Conservation (phyloP, 2,888 invertebrate genomes). For the Eledone cirrhosa region DNA sequence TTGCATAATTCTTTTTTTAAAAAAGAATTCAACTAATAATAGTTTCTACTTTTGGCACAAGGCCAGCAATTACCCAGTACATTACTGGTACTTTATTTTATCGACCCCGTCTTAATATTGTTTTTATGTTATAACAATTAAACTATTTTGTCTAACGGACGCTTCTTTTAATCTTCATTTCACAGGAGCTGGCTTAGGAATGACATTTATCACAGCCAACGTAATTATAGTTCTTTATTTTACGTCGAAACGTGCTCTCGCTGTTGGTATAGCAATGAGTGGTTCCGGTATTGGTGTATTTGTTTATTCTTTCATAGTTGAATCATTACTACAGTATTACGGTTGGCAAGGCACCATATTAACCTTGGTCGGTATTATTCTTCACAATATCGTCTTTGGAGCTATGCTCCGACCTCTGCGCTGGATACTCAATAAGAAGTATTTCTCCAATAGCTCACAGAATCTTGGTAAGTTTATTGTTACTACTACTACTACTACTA, state of each 20-base stretch:
- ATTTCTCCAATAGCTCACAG: neutral
- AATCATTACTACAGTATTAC: neutral
- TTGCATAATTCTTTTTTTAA: too few species aligned
- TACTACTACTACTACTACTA: too few species aligned
- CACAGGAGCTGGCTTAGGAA: constrained; percentile 7
- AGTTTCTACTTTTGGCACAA: too few species aligned
- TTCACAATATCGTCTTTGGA: neutral
- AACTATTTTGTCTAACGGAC: too few species aligned
- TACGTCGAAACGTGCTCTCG: neutral
- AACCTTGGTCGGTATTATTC: neutral
- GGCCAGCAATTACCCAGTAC: too few species aligned
- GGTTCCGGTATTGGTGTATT: constrained; percentile 10
- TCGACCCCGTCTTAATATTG: neutral
- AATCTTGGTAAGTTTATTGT: neutral
- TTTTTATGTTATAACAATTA: too few species aligned
- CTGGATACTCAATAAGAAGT: constrained; percentile 7
- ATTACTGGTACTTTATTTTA: too few species aligned
- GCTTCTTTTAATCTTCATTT: neutral
- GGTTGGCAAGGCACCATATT: constrained; percentile 15
- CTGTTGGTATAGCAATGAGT: constrained; percentile 19
- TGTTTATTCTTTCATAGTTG: constrained; percentile 1
- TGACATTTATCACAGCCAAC: constrained; percentile 21
- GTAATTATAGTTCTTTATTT: constrained; percentile 12
- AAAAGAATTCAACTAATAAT: too few species aligned
- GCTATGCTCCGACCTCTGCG: neutral